phyloP scores from a whole-genome alignment of 2,113 vertebrate species.

The Pygathrix nemaeus region DNA sequence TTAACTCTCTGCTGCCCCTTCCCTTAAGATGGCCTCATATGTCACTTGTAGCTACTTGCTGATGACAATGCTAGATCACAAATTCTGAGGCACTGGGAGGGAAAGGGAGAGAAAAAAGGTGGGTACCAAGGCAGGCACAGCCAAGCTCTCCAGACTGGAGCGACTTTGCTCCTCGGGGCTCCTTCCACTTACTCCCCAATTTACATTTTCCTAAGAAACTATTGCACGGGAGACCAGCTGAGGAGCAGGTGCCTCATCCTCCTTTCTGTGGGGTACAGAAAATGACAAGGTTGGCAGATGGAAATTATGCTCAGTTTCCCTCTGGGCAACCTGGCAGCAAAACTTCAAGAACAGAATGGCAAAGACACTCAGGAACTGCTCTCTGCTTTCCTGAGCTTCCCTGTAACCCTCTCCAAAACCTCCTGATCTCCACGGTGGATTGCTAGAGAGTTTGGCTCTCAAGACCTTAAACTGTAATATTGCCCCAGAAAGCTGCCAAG shows the following conservation, averaged over 20 bases:
- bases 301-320: neutral
- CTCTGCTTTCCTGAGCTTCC: neutral
- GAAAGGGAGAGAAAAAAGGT: neutral
- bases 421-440: neutral
- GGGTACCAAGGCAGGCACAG: neutral
- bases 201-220: slow-evolving; percentile 38
- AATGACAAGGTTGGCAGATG: neutral
- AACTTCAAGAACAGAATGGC: neutral
- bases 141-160: neutral
- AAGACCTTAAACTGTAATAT: slow-evolving; percentile 34
- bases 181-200: neutral
- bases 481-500: slow-evolving; percentile 11
- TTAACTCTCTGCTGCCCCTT: neutral
- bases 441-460: neutral
- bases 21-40: neutral
- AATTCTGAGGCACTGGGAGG: neutral
- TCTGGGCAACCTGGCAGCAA: neutral
- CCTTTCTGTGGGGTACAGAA: neutral
- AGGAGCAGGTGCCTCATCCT: neutral
- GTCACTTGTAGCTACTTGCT: slow-evolving; percentile 30
- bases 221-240: neutral
- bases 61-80: slow-evolving; percentile 5
- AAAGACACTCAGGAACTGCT: neutral
- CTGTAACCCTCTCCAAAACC: neutral
- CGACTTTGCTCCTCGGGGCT: neutral